Evolutionary conservation across 2,113 vertebrate species (phyloP).

Genomic region (Ammospiza caudacuta): DNA sequence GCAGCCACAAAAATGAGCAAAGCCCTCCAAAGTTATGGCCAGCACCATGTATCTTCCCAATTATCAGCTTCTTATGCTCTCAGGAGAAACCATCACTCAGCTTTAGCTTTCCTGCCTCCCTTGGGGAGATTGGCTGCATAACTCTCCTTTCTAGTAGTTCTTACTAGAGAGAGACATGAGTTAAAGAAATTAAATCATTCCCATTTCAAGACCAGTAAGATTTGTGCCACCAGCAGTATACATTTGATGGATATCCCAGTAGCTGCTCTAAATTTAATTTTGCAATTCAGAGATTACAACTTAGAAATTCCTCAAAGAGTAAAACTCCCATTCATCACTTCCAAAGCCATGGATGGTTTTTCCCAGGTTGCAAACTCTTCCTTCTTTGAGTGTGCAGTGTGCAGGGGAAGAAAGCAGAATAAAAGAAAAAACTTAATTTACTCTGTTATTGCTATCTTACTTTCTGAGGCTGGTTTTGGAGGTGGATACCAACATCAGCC

Average conservation of each 20-base stretch:
- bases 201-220: neutral
- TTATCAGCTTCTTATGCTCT: neutral
- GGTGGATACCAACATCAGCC: neutral
- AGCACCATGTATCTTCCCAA: neutral
- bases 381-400: neutral
- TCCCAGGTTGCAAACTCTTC: neutral
- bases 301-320: neutral
- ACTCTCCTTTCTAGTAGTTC: neutral
- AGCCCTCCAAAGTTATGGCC: neutral
- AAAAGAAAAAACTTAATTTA: neutral
- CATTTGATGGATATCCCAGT: neutral
- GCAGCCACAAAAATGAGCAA: neutral
- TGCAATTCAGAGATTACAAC: neutral
- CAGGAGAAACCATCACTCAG: neutral
- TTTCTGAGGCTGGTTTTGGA: neutral
- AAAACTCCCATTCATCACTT: neutral
- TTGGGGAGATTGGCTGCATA: neutral
- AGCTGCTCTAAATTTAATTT: neutral
- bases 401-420: neutral
- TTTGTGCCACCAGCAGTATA: neutral
- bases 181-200: neutral
- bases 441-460: neutral
- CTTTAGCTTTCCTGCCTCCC: neutral
- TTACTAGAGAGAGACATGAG: neutral
- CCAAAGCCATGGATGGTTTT: neutral